These are phyloP conservation scores for Calycopis cecrops DNA, from an alignment of 1,140 invertebrate genomes.

Conservation along the genomic window DNA sequence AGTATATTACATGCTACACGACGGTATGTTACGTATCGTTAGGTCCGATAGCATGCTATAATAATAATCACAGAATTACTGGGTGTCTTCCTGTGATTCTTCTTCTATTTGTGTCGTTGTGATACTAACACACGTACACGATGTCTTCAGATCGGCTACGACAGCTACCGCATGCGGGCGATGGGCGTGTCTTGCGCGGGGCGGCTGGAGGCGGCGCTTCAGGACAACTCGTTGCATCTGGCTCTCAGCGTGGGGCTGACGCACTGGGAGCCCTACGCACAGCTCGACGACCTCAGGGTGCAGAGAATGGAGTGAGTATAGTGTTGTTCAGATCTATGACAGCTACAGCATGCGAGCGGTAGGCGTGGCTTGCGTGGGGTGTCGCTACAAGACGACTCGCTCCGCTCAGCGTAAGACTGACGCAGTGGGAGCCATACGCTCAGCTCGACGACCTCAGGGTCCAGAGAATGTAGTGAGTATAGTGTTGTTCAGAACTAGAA, in stretches of 20 bases:
- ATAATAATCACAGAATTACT: too few species aligned
- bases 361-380: conserved; percentile 19
- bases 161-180: conserved; percentile 55
- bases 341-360: too few species aligned
- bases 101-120: too few species aligned
- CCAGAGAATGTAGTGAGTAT: conserved; percentile 44
- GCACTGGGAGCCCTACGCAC: conserved; percentile 55
- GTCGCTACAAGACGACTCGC: conserved; percentile 32
- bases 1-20: too few species aligned
- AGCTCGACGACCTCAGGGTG: conserved; percentile 48
- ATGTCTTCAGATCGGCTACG: conserved; percentile 47
- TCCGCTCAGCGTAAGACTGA: conserved; percentile 45
- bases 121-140: too few species aligned
- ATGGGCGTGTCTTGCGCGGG: conserved; percentile 51
- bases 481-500: background rate
- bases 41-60: too few species aligned
- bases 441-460: conserved; percentile 51
- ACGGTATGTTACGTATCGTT: too few species aligned
- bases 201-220: conserved; percentile 36
- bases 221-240: conserved; percentile 38
- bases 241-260: conserved; percentile 44
- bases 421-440: conserved; percentile 54
- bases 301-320: conserved; percentile 44
- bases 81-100: too few species aligned
- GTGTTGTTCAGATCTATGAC: background rate